These are phyloP conservation scores for Pyrgilauda ruficollis DNA, from an alignment of 2,113 vertebrate genomes.

Conservation along the genomic window DNA sequence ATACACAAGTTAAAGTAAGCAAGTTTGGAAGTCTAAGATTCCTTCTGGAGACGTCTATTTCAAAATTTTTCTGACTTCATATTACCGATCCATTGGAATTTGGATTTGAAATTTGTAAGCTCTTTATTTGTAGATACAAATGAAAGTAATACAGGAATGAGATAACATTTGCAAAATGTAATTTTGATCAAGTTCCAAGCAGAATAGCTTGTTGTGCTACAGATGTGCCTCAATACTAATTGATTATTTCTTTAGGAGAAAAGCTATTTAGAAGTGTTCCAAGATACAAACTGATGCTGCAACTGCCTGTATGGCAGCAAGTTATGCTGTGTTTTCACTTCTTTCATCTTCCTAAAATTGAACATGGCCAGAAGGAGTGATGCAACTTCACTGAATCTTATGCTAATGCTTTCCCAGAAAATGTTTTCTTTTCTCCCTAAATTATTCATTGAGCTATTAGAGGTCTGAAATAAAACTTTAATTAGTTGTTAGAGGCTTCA, in stretches of 20 bases:
- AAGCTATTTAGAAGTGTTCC: conserved; percentile 33
- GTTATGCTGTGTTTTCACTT: neutral
- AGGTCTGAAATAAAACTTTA: conserved; percentile 71
- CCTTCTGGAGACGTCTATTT: conserved; percentile 6
- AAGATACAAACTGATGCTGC: neutral
- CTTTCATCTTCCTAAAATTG: neutral
- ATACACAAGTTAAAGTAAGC: neutral
- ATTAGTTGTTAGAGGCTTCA: conserved; percentile 63
- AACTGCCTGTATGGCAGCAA: neutral
- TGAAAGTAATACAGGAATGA: conserved; percentile 27
- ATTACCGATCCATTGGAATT: neutral
- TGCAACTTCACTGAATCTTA: conserved; percentile 43
- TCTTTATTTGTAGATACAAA: conserved; percentile 31
- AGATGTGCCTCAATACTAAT: conserved; percentile 57
- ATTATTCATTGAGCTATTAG: conserved; percentile 76
- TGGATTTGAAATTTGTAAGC: neutral
- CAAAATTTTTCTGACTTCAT: conserved; percentile 19
- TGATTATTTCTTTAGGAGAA: conserved; percentile 50
- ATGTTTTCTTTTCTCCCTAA: conserved; percentile 74
- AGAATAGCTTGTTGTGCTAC: conserved; percentile 43
- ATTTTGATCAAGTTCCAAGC: conserved; percentile 57
- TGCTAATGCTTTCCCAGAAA: conserved; percentile 78
- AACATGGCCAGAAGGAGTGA: conserved; percentile 25
- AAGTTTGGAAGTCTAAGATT: conserved; percentile 15
- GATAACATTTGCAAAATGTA: conserved; percentile 41